phyloP scores from a whole-genome alignment of 2,797 vertebrate genomes.

The Cyprinodon diabolis region DNA sequence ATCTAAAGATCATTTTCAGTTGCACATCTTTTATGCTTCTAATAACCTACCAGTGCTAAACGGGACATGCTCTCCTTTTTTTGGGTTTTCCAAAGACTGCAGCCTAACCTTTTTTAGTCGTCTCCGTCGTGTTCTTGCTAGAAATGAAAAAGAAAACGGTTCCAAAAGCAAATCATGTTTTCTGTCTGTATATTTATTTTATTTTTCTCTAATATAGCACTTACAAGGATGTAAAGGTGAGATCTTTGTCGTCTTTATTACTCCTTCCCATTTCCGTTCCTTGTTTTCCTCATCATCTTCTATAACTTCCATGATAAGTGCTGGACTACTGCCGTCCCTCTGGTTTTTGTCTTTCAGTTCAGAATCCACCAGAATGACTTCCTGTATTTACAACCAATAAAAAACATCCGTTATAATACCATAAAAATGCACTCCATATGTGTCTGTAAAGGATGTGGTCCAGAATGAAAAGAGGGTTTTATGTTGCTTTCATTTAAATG shows the following conservation, averaged over 20 bases:
- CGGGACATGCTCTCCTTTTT: constrained; percentile 34
- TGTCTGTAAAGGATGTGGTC: not conserved
- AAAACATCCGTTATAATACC: not conserved
- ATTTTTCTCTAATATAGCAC: constrained; percentile 16
- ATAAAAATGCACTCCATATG: not conserved
- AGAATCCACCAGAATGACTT: constrained; percentile 28
- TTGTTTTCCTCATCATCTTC: constrained; percentile 56
- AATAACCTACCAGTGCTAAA: constrained; percentile 48
- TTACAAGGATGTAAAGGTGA: constrained; percentile 50
- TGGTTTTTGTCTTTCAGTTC: constrained; percentile 45
- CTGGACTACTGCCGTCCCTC: constrained; percentile 51
- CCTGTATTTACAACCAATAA: constrained; percentile 42
- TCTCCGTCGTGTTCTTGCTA: constrained; percentile 43
- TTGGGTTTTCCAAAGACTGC: constrained; percentile 20
- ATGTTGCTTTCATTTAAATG: not conserved
- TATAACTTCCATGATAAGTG: constrained; percentile 61
- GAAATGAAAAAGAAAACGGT: not conserved
- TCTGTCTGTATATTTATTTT: not conserved
- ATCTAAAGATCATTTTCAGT: not conserved
- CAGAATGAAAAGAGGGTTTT: not conserved
- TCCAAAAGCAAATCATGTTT: not conserved
- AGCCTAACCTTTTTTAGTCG: constrained; percentile 30
- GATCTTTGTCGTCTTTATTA: constrained; percentile 30
- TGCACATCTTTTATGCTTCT: not conserved
- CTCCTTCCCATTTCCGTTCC: constrained; percentile 46